Base-by-base conservation (phyloP, 1,140 invertebrate species). In the Phenacoccus solenopsis region DNA sequence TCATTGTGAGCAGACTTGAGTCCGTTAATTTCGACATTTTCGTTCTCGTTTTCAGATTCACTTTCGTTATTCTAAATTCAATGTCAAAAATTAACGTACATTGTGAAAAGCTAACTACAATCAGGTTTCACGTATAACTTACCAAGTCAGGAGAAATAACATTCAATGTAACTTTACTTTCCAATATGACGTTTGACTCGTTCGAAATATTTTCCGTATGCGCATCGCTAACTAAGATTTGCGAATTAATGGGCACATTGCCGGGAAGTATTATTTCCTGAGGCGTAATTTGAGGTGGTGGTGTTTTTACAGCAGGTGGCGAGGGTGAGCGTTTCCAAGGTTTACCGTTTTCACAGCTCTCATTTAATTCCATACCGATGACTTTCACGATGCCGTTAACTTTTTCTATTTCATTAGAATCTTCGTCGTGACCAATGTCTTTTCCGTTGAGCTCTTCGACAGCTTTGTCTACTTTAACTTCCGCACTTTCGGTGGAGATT, bases 141-240 rank as follows among this genome's bases (percentile, higher is more conserved):
- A 64, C 59, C 4, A 64, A 24, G 16, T 64, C 59, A 64, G 21
- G 21, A 4, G 59, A 64, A 25, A 64, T 64, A 10, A 64, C 59
- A 25, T 64, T 64, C 59, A 64, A 20, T 13, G 59, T 64, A 16
- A 64, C 59, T 64, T 64, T 64, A 64, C 59, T 64, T 20, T 64
- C 59, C 20, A 64, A 64, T 24, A 64, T 64, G 22, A 64, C 59
- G 3, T 20, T 24, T 24, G 59, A 27, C 25, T 64, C 59, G 16
- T 9, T 27, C 20, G 59, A 20, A 3, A 64, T 22, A 16, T 64
- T 64, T 64, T 27, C 25, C 4, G 59, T 64, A 64, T 16, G 21
- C 12, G 59, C 59, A 25, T 64, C 59, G 59, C 59, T 64, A 16
- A 64, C 25, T 3, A 64, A 22, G 13, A 64, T 64, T 64, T 64